phyloP scores from a whole-genome alignment of 2,888 invertebrate species.

The Meteorus colon region DNA sequence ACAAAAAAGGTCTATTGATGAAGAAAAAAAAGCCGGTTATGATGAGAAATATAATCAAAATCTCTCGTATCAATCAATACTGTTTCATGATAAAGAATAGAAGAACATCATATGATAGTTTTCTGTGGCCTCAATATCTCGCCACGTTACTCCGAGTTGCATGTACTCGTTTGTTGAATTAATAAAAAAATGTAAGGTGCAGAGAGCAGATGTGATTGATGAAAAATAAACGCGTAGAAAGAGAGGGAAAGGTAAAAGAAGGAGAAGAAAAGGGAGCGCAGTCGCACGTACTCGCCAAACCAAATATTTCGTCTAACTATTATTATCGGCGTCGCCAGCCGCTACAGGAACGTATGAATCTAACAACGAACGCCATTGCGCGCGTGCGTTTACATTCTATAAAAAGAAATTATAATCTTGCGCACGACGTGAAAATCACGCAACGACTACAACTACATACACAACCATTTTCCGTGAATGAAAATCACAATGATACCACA shows the following conservation, averaged over 20 bases:
- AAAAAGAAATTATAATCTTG: conserved; percentile 48
- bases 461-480: not conserved
- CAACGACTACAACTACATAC: conserved; percentile 23
- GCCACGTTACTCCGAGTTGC: too few species aligned
- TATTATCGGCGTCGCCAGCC: conserved; percentile 27
- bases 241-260: conserved; percentile 6
- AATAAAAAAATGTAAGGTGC: conserved; percentile 22
- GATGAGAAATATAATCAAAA: too few species aligned
- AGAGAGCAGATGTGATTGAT: not conserved
- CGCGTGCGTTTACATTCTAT: conserved; percentile 29
- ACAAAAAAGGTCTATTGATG: too few species aligned
- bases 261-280: conserved; percentile 29
- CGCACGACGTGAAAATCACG: not conserved
- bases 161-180: not conserved
- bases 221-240: not conserved
- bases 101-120: too few species aligned
- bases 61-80: too few species aligned
- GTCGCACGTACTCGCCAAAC: conserved; percentile 33
- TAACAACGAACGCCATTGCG: conserved; percentile 2
- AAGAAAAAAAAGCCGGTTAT: too few species aligned
- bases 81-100: too few species aligned
- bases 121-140: too few species aligned
- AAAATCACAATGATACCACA: conserved; percentile 17
- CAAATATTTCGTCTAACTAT: conserved; percentile 43
- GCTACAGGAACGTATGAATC: not conserved